Evolutionary conservation across 2,888 invertebrate genomes (phyloP).

Genomic region (Trilocha varians): DNA sequence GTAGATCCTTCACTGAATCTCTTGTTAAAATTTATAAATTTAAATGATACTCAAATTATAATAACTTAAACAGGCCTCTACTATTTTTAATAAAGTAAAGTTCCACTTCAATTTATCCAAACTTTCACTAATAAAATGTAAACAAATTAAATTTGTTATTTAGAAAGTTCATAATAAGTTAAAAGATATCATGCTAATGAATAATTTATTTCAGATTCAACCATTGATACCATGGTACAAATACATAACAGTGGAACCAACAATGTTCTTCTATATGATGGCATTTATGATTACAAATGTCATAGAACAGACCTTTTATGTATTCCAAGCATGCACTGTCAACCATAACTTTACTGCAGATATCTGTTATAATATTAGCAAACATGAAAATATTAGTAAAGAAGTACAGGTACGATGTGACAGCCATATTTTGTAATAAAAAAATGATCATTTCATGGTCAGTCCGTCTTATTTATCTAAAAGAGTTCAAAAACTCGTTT

Average conservation of each 20-base stretch:
- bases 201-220: background rate
- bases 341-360: constrained; percentile 80
- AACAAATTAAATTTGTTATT: too few species aligned
- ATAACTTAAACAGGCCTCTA: too few species aligned
- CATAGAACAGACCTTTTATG: constrained; percentile 84
- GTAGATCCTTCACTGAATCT: too few species aligned
- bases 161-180: too few species aligned
- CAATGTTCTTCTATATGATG: constrained; percentile 91
- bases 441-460: background rate
- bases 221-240: constrained; percentile 42
- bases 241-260: constrained; percentile 85
- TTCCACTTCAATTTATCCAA: too few species aligned
- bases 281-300: constrained; percentile 87
- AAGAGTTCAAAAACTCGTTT: too few species aligned
- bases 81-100: too few species aligned
- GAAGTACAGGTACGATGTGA: constrained; percentile 76
- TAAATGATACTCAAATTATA: too few species aligned
- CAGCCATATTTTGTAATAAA: background rate
- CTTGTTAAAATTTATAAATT: too few species aligned
- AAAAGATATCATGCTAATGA: too few species aligned
- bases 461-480: too few species aligned
- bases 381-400: constrained; percentile 73
- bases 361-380: constrained; percentile 75
- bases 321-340: constrained; percentile 83
- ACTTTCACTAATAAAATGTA: too few species aligned